Evolutionary conservation across 1,140 invertebrate species (phyloP).

Genomic region (Argopecten irradians): DNA sequence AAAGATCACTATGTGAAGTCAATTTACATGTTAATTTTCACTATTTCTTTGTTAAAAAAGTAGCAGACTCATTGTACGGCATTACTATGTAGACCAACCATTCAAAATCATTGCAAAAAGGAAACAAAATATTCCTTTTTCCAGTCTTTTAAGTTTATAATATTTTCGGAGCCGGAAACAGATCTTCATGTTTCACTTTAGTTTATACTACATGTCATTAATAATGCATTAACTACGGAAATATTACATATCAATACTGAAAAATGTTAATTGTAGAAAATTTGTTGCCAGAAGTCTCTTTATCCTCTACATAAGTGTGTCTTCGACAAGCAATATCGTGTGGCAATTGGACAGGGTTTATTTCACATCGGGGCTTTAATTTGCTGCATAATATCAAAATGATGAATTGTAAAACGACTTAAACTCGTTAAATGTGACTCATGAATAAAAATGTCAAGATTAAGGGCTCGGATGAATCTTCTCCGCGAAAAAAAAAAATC

Average conservation of each 20-base stretch:
- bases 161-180: neutral
- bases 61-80: no score
- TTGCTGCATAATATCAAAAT: neutral
- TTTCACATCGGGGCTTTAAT: neutral
- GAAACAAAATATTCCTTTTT: no score
- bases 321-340: neutral
- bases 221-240: neutral
- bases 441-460: neutral
- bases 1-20: no score
- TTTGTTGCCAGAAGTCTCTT: neutral
- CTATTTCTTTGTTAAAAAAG: no score
- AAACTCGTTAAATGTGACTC: slow-evolving; percentile 1
- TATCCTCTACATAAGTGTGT: neutral
- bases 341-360: neutral
- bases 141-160: no score
- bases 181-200: neutral
- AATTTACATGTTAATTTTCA: no score
- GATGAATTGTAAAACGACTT: neutral
- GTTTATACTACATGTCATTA: neutral
- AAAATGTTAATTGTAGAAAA: neutral
- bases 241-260: neutral
- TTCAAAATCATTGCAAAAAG: no score
- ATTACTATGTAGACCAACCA: no score
- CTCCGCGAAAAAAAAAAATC: neutral
- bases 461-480: neutral